Base-by-base conservation (phyloP, 2,797 vertebrate species). In the Graptemys geographica region DNA sequence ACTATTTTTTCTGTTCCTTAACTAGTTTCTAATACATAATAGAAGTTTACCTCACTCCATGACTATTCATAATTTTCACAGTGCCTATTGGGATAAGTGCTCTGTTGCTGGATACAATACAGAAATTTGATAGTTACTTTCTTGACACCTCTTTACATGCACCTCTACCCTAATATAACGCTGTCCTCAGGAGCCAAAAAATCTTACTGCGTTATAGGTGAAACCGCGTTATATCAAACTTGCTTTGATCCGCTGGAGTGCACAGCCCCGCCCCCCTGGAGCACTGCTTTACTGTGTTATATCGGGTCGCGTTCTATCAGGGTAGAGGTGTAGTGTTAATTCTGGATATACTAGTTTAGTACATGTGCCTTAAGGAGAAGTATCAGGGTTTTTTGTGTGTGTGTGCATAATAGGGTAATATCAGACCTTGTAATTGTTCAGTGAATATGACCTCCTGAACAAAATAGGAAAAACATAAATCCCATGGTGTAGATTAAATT, bases 371-470 rank as follows among this genome's bases (percentile, higher is more conserved):
- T 81, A 87, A 81, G 87, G 92, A 88, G 10, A 47, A 87, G 51
- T 92, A 47, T 37, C 23, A 55, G 31, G 37, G 37, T 19, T 12
- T 31, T n/a, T 93, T 96, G 81, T 49, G 5, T 41, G 5, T 41
- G 5, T 41, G 41, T 85, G 49, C 57, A 16, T 93, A 59, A 90
- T 81, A 27, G 96, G 84, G 82, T 94, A 95, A 28, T 85, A 90
- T 4, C 49, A 86, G 87, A 51, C 88, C 52, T 76, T 85, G 62
- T 94, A 90, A 92, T 93, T 96, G 59, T 94, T 97, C 62, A 55
- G 81, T 93, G 81, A 83, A 85, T 81, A 92, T 85, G 90, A 94
- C 47, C 56, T 92, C 87, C 86, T 91, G 90, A 94, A 95, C 90
- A 81, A 94, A 94, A 93, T 81, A 57, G 81, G 72, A 3, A 89